phyloP scores from a whole-genome alignment of 2,888 invertebrate species.

The Brachyptera risi region DNA sequence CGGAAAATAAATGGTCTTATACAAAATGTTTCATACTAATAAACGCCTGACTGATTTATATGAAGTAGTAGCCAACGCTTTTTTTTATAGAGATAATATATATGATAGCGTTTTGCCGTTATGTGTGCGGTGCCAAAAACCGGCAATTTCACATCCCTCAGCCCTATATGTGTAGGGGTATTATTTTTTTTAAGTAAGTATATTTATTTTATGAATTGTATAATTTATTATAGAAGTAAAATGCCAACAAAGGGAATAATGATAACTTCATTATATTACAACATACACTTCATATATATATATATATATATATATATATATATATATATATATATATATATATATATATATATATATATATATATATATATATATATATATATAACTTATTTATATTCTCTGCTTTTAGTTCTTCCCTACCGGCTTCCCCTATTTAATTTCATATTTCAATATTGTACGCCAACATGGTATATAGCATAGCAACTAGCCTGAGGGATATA shows the following conservation, averaged over 20 bases:
- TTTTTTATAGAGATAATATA: no score
- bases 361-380: no score
- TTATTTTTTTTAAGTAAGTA: not conserved
- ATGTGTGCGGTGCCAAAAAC: not conserved
- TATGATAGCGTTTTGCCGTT: no score
- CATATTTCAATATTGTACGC: slow-evolving; percentile 26
- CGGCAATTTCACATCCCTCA: no score
- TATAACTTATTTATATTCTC: no score
- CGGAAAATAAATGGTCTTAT: slow-evolving; percentile 12
- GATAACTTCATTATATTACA: slow-evolving; percentile 12
- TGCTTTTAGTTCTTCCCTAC: not conserved
- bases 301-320: no score
- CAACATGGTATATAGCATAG: no score
- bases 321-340: no score
- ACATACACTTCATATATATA: no score
- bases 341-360: no score
- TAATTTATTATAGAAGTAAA: not conserved
- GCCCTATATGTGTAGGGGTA: no score
- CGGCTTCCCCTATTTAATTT: slow-evolving; percentile 17
- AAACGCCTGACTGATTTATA: not conserved
- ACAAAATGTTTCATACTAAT: slow-evolving; percentile 16
- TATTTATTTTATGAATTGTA: slow-evolving; percentile 5
- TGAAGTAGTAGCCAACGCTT: not conserved
- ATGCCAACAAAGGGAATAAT: slow-evolving; percentile 20
- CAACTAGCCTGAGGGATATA: no score